A percentile compares a stretch with the other conserved stretches of the same genome.
phyloP scores from a whole-genome alignment of 2,797 vertebrate genomes.

The Mormyrus proboscirostris region DNA sequence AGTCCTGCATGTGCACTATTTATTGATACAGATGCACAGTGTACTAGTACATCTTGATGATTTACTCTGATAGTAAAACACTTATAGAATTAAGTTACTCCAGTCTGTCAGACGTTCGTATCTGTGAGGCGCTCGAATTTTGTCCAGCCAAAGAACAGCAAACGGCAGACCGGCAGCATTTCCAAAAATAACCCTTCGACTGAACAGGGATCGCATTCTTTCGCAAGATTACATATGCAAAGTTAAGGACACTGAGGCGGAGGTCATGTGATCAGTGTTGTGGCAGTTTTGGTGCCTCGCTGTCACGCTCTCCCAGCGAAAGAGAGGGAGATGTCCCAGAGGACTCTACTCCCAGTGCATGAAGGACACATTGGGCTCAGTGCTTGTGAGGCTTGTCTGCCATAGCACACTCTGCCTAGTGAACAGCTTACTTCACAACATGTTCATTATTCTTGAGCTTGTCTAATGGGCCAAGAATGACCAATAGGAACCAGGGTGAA shows the following conservation, averaged over 20 bases:
- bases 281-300: not conserved
- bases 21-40: conserved; percentile 33
- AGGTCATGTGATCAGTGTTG: not conserved
- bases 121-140: not conserved
- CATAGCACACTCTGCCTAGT: not conserved
- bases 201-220: not conserved
- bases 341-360: not conserved
- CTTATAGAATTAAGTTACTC: conserved; percentile 30
- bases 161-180: not conserved
- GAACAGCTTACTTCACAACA: conserved; percentile 17
- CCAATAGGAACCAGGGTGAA: conserved; percentile 29
- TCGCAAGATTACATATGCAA: not conserved
- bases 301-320: not conserved
- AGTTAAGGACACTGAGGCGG: not conserved
- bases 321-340: not conserved
- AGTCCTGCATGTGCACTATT: conserved; percentile 29
- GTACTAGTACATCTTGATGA: conserved; percentile 30
- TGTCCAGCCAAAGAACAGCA: not conserved
- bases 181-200: not conserved
- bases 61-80: conserved; percentile 30
- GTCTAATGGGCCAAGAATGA: conserved; percentile 22
- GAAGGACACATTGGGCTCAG: not conserved
- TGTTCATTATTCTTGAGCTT: conserved; percentile 33
- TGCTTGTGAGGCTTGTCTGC: conserved; percentile 20
- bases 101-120: conserved; percentile 19